These are phyloP conservation scores for Philereme vetulata DNA, from an alignment of 2,888 invertebrate genomes.

Conservation along the genomic window DNA sequence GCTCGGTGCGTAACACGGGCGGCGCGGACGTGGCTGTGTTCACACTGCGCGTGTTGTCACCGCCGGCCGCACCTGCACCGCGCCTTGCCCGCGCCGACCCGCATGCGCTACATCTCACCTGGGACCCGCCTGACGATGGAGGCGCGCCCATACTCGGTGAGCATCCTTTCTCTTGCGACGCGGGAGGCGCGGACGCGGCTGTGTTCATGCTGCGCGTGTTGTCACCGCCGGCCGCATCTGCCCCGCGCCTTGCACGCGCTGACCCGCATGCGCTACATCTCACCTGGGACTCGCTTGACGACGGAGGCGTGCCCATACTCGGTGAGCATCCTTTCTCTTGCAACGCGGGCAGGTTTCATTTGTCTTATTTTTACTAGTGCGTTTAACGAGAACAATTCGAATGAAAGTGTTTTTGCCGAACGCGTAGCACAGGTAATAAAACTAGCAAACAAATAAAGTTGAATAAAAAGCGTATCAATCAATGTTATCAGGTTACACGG, in stretches of 20 bases:
- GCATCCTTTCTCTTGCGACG: not conserved
- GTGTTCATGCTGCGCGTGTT: slow-evolving; percentile 77
- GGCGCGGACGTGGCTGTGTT: slow-evolving; percentile 89
- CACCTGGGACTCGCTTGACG: slow-evolving; percentile 83
- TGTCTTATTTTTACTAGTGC: too few species aligned
- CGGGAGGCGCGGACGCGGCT: slow-evolving; percentile 86
- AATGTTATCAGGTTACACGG: slow-evolving; percentile 54
- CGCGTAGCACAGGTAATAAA: too few species aligned
- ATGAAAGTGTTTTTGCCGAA: too few species aligned
- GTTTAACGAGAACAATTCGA: too few species aligned
- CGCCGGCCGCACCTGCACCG: slow-evolving; percentile 82
- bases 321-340: slow-evolving; percentile 37
- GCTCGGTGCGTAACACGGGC: slow-evolving; percentile 89
- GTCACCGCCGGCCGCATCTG: slow-evolving; percentile 75
- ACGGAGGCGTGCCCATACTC: slow-evolving; percentile 50
- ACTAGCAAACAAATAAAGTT: too few species aligned
- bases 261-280: slow-evolving; percentile 79
- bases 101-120: slow-evolving; percentile 83
- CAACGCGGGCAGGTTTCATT: not conserved
- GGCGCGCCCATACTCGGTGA: slow-evolving; percentile 53
- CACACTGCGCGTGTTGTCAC: slow-evolving; percentile 62
- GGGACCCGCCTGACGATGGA: slow-evolving; percentile 79
- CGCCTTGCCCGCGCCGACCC: slow-evolving; percentile 83
- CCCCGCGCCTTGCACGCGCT: slow-evolving; percentile 85
- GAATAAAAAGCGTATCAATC: too few species aligned